Base-by-base conservation (phyloP, 2,797 vertebrate genomes). In the Staurois parvus region DNA sequence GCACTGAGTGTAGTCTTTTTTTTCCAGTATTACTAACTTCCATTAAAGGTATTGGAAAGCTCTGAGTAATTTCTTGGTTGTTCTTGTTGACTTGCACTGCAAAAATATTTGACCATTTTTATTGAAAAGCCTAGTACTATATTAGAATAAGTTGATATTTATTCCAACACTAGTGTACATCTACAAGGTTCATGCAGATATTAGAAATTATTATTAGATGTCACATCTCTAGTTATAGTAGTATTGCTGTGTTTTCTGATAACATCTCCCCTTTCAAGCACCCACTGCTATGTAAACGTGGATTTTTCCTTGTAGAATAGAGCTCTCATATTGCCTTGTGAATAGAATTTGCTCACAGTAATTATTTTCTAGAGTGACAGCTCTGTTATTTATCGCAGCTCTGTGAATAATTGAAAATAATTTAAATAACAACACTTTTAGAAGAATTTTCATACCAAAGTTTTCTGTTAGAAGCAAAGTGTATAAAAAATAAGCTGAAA, bases 281-380 rank as follows among this genome's bases (percentile, higher is more conserved):
- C 62, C 2, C 19, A 37, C 37, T 68, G 66, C 45, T 30, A 68
- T 30, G 62, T 79, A 45, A 67, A 79, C 42, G 15, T 45, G n/a
- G 29, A 68, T 79, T 42, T 76, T 48, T 48, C 45, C 45, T 48
- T 76, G 52, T 15, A 64, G 56, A 76, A 40, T 48, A 68, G 67
- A 48, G 40, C 66, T 79, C 45, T 67, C 34, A 70, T 52, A 28
- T 48, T 70, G 40, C 28, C 64, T 70, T 32, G 40, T 79, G 77
- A 68, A 64, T 37, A 78, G 59, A 78, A 67, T 26, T 24, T 40
- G 76, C 34, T 67, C 59, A 42, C 28, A 72, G 45, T 45, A 70
- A 80, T 80, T 80, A 80, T 70, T 78, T 62, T 42, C 62, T n/a
- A 9, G 52, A 78, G 37, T 76, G 75, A 76, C 75, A 76, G 56